Percentiles rank a stretch among this genome's conserved stretches.
Evolutionary conservation across 2,888 invertebrate genomes (phyloP).

Genomic region (Parapristionchus giblindavisi): DNA sequence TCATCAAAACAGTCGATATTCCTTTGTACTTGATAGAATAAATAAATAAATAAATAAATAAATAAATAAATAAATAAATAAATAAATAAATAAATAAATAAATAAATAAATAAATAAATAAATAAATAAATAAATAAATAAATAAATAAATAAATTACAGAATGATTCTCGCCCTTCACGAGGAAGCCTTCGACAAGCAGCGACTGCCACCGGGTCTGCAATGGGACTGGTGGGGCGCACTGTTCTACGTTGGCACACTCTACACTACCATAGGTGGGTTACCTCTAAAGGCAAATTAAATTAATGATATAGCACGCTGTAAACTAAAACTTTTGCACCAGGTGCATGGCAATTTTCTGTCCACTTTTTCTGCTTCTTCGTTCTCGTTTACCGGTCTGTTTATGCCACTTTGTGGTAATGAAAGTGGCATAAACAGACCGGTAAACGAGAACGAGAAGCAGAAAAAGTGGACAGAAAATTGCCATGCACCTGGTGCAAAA

Average conservation of each 20-base stretch:
- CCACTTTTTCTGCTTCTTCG: no score
- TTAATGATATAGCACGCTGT: neutral
- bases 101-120: neutral
- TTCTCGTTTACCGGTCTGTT: no score
- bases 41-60: no score
- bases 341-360: no score
- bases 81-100: neutral
- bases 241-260: slow-evolving; percentile 72
- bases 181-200: slow-evolving; percentile 52
- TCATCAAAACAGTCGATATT: no score
- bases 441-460: no score
- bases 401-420: no score
- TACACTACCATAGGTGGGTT: slow-evolving; percentile 75
- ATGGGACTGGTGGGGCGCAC: slow-evolving; percentile 71
- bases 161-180: slow-evolving; percentile 43
- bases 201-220: slow-evolving; percentile 61
- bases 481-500: no score
- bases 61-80: slow-evolving; percentile 14
- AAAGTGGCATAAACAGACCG: no score
- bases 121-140: neutral
- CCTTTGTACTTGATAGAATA: no score
- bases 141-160: neutral
- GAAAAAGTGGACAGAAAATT: no score
- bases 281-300: neutral
- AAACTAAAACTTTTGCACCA: no score